Conservation (phyloP, 2,113 vertebrate species). For the Poecilia latipinna region DNA sequence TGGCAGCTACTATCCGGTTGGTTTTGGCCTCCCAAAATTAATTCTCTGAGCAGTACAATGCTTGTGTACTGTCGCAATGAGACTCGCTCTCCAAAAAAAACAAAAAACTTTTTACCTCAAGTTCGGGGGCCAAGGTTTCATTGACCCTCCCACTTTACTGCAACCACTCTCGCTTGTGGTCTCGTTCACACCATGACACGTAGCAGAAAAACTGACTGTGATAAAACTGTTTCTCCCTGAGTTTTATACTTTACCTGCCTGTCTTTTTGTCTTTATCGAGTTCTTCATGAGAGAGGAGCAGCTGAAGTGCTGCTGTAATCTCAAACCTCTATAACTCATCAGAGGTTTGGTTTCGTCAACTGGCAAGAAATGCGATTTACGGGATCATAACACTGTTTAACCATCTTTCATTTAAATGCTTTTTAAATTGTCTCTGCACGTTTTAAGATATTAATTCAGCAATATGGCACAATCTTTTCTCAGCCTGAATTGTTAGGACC, state of each 20-base stretch:
- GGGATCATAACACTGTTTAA: neutral
- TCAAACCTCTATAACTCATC: constrained; percentile 6
- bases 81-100: neutral
- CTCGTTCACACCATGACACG: neutral
- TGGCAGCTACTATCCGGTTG: constrained; percentile 7
- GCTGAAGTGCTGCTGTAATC: constrained; percentile 10
- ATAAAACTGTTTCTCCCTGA: constrained; percentile 2
- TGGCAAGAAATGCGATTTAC: neutral
- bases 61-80: neutral
- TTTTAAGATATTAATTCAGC: neutral
- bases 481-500: neutral
- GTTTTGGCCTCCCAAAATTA: neutral
- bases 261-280: constrained; percentile 4
- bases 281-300: constrained; percentile 18
- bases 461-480: neutral
- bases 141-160: constrained; percentile 11
- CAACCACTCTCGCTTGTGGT: neutral
- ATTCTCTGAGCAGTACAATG: neutral
- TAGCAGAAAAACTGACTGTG: neutral
- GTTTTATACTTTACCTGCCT: constrained; percentile 7
- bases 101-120: neutral
- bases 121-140: constrained; percentile 4
- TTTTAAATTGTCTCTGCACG: neutral
- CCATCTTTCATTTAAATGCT: neutral
- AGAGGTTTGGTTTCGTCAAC: constrained; percentile 23